Conservation (phyloP, 2,797 vertebrate species). For the Poeciliopsis presidionis region DNA sequence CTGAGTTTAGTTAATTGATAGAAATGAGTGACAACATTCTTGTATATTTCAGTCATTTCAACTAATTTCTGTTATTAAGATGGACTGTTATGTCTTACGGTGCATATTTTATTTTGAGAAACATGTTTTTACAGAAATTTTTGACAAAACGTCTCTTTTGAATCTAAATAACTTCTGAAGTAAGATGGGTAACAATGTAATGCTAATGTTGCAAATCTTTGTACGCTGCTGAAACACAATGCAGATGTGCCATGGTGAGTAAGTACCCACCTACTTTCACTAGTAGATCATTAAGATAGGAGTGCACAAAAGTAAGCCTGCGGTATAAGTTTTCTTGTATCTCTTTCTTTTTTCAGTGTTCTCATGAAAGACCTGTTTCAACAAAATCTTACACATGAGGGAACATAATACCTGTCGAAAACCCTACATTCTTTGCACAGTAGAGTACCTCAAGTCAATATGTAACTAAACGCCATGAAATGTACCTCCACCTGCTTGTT, state of each 20-base stretch:
- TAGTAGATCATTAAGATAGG: neutral
- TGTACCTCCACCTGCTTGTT: neutral
- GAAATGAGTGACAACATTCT: too few species aligned
- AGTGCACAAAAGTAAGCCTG: neutral
- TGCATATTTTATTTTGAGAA: too few species aligned
- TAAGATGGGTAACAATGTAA: neutral
- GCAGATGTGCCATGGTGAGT: neutral
- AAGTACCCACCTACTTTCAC: neutral
- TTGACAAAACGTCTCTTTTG: neutral
- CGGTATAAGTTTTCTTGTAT: neutral
- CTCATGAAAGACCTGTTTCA: neutral
- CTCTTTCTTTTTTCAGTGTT: neutral
- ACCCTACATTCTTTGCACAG: neutral
- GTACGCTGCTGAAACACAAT: neutral
- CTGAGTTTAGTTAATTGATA: too few species aligned
- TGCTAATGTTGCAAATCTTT: neutral
- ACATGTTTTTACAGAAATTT: neutral
- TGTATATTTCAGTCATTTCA: too few species aligned
- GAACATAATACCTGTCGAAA: slow-evolving; percentile 16
- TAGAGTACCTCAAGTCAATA: slow-evolving; percentile 8
- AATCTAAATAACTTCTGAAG: neutral
- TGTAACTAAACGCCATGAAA: neutral
- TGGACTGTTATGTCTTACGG: too few species aligned
- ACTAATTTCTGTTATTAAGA: too few species aligned
- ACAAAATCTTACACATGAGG: neutral